These are phyloP conservation scores for Oreochromis tanganicae DNA, from an alignment of 2,113 vertebrate genomes.

Conservation along the genomic window DNA sequence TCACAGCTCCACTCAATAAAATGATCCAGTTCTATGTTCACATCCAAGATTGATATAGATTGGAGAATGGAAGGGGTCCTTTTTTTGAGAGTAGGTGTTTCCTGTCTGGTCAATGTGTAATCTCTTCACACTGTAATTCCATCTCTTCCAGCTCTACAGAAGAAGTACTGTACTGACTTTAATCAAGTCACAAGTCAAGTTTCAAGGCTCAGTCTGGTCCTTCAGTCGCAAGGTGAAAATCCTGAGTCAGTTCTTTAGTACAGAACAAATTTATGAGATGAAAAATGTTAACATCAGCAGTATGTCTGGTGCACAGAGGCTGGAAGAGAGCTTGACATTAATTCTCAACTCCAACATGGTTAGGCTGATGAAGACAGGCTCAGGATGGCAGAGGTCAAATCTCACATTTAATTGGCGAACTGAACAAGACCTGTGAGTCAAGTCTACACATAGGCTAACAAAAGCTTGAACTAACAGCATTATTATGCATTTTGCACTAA, in stretches of 20 bases:
- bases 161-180: background rate
- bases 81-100: background rate
- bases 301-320: background rate
- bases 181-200: background rate
- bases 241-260: background rate
- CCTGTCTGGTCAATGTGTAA: background rate
- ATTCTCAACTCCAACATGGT: background rate
- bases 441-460: background rate
- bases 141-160: background rate
- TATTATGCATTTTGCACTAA: background rate
- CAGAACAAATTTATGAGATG: background rate
- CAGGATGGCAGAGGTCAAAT: background rate
- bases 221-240: background rate
- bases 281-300: slow-evolving; percentile 9
- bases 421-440: background rate
- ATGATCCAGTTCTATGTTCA: background rate
- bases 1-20: background rate
- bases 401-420: background rate
- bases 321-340: background rate
- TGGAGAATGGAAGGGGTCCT: background rate
- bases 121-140: background rate
- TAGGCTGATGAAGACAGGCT: background rate
- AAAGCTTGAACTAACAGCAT: background rate
- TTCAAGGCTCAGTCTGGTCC: background rate
- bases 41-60: background rate